These are phyloP conservation scores for Urophycis tenuis DNA, from an alignment of 2,797 vertebrate genomes.

Conservation along the genomic window DNA sequence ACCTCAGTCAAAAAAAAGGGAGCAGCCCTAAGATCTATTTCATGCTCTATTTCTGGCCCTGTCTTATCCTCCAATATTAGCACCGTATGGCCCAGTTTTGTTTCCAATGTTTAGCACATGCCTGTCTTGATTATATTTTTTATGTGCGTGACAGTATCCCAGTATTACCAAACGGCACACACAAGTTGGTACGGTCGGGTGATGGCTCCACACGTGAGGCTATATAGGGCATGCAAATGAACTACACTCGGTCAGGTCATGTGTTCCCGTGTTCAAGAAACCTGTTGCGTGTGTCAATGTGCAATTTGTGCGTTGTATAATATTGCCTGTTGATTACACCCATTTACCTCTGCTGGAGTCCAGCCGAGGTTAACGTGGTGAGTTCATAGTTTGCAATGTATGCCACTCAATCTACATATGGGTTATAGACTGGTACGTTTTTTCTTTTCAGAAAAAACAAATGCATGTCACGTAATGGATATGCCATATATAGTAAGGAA, in stretches of 20 bases:
- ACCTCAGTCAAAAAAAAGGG: conserved; percentile 56
- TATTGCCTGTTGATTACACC: not conserved
- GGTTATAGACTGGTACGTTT: not conserved
- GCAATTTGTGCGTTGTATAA: not conserved
- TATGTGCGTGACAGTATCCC: conserved; percentile 36
- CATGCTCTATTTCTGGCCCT: conserved; percentile 73
- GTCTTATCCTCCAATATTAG: conserved; percentile 72
- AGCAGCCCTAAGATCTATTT: conserved; percentile 75
- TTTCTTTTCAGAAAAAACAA: not conserved
- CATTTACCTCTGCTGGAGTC: not conserved
- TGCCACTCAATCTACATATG: not conserved
- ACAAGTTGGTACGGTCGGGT: not conserved
- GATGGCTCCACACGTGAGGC: not conserved
- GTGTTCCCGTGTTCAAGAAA: too few species aligned
- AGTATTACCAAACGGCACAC: conserved; percentile 13
- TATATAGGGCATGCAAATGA: not conserved
- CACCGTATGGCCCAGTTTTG: conserved; percentile 67
- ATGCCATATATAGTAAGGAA: not conserved
- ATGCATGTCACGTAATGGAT: not conserved
- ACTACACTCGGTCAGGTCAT: too few species aligned
- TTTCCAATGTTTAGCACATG: conserved; percentile 54
- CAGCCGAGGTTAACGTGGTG: too few species aligned
- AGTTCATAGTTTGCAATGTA: not conserved
- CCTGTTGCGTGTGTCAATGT: too few species aligned
- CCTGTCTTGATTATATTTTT: conserved; percentile 44